Evolutionary conservation across 2,888 invertebrate genomes (phyloP).

Genomic region (Schizaphis graminum): DNA sequence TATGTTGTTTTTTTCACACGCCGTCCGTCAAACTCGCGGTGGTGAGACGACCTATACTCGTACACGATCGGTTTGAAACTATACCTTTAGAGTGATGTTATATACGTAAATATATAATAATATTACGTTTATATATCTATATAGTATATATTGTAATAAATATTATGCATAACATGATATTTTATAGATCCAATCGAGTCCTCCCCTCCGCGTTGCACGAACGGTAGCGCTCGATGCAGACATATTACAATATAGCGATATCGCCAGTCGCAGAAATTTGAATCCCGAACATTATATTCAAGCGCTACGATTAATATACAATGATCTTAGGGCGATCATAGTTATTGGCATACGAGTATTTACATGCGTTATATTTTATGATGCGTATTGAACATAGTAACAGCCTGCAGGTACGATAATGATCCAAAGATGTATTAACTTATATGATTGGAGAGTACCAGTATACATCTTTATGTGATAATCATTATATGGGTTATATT

Average conservation of each 20-base stretch:
- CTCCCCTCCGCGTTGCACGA: neutral
- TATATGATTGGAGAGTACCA: no score
- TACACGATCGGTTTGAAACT: neutral
- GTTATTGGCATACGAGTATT: neutral
- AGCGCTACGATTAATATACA: neutral
- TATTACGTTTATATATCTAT: neutral
- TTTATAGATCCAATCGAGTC: neutral
- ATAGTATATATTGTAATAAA: neutral
- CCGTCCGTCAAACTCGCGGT: constrained; percentile 7
- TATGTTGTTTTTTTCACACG: constrained; percentile 40
- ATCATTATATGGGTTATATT: neutral
- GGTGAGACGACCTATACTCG: neutral
- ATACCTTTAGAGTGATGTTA: neutral
- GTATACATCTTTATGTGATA: no score
- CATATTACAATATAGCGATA: neutral
- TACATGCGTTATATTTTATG: neutral
- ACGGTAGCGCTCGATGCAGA: neutral
- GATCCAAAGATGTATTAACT: no score
- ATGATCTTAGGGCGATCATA: neutral
- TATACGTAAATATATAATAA: neutral
- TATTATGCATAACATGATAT: neutral
- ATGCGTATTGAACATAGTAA: neutral
- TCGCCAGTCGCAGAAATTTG: neutral
- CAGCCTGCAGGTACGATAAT: no score
- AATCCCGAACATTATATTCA: neutral